Percentiles rank a stretch among this genome's conserved stretches.
Evolutionary conservation across 2,888 invertebrate species (phyloP).

Genomic region (Standfussiana lucernea): DNA sequence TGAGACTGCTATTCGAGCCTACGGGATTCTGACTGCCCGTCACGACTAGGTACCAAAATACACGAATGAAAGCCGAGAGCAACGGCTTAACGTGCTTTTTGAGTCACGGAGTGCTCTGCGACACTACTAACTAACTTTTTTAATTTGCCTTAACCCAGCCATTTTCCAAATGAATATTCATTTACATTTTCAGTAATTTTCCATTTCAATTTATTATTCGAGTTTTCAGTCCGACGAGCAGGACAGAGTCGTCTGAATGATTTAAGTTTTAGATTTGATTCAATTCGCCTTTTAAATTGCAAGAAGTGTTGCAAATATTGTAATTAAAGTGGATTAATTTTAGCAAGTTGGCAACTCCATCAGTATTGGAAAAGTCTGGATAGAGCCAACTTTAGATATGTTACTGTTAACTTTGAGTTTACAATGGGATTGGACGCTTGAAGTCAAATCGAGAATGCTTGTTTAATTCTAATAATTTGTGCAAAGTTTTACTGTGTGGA

Average conservation of each 20-base stretch:
- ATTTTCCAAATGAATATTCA: slow-evolving; percentile 43
- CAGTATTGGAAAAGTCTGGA: slow-evolving; percentile 28
- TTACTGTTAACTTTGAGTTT: slow-evolving; percentile 18
- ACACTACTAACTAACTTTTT: slow-evolving; percentile 6
- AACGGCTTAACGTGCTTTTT: background rate
- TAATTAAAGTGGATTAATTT: slow-evolving; percentile 56
- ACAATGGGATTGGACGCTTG: slow-evolving; percentile 22
- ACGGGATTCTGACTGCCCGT: background rate
- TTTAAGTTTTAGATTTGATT: slow-evolving; percentile 52
- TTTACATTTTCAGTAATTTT: slow-evolving; percentile 58
- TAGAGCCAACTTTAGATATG: slow-evolving; percentile 37
- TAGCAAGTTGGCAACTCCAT: slow-evolving; percentile 46
- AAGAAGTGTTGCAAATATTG: slow-evolving; percentile 60
- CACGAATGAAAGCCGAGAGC: background rate
- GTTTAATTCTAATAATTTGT: slow-evolving; percentile 20
- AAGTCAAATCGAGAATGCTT: slow-evolving; percentile 3
- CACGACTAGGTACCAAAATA: background rate
- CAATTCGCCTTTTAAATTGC: slow-evolving; percentile 52
- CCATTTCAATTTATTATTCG: slow-evolving; percentile 58
- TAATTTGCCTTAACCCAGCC: slow-evolving; percentile 23
- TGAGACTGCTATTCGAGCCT: background rate
- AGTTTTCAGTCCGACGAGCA: slow-evolving; percentile 48
- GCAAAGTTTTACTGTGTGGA: background rate
- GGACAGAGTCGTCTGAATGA: slow-evolving; percentile 47
- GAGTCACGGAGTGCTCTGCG: background rate